Evolutionary conservation across 2,113 vertebrate species (phyloP).

Genomic region (Cynoglossus semilaevis): DNA sequence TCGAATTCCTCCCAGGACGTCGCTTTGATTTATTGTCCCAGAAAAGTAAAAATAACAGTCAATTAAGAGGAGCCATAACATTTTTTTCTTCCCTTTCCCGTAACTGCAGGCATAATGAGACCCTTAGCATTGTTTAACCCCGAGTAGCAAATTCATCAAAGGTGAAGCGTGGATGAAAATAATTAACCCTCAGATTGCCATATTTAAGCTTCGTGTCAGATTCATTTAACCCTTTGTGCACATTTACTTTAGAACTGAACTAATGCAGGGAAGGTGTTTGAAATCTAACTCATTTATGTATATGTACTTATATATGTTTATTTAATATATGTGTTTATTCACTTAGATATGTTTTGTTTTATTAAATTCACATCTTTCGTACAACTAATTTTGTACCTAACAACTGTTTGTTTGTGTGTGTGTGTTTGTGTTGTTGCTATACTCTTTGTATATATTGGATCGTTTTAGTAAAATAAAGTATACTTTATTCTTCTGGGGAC

Average conservation of each 20-base stretch:
- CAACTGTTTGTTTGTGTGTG: too few species aligned
- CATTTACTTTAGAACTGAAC: not conserved
- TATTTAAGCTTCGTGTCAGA: slow-evolving; percentile 23
- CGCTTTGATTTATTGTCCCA: slow-evolving; percentile 51
- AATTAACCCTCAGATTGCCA: slow-evolving; percentile 48
- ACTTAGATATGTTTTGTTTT: too few species aligned
- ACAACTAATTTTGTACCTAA: too few species aligned
- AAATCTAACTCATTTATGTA: too few species aligned
- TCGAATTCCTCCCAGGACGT: slow-evolving; percentile 25
- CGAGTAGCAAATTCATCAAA: slow-evolving; percentile 26
- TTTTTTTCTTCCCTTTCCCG: slow-evolving; percentile 28
- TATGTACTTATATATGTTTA: too few species aligned
- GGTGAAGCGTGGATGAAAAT: slow-evolving; percentile 40
- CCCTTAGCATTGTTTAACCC: slow-evolving; percentile 50
- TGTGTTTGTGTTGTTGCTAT: too few species aligned
- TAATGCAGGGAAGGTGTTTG: too few species aligned
- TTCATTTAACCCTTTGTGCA: not conserved
- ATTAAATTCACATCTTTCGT: too few species aligned
- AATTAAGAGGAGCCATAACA: slow-evolving; percentile 32
- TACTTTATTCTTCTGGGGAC: too few species aligned
- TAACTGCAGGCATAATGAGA: slow-evolving; percentile 55
- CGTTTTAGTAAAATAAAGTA: too few species aligned
- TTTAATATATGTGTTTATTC: too few species aligned
- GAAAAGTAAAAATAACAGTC: slow-evolving; percentile 44
- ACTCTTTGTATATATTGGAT: too few species aligned